Conservation (phyloP, 1,140 invertebrate species). For the Eriosoma lanigerum region DNA sequence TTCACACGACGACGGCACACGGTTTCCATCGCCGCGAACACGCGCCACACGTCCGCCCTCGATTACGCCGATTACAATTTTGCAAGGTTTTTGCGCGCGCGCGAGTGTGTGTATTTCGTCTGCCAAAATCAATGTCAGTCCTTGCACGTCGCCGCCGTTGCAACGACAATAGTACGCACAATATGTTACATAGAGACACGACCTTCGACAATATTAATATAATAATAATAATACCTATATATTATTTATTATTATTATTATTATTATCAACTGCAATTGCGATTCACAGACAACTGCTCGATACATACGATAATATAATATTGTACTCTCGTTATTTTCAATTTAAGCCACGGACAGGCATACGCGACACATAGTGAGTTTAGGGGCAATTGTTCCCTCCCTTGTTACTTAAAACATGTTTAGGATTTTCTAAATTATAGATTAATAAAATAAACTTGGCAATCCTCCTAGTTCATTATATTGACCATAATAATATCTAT, state of each 20-base stretch:
- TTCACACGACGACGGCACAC: too few species aligned
- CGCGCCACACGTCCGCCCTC: not conserved
- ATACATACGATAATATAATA: not conserved
- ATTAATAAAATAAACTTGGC: too few species aligned
- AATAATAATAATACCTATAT: constrained; percentile 15
- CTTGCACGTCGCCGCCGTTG: not conserved
- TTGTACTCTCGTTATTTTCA: constrained; percentile 13
- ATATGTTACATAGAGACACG: not conserved
- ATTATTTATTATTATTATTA: too few species aligned
- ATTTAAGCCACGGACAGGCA: too few species aligned
- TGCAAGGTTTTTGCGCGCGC: constrained; percentile 5
- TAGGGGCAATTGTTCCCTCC: too few species aligned
- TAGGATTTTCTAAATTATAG: too few species aligned
- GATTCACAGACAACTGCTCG: not conserved
- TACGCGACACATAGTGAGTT: too few species aligned
- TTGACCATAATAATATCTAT: too few species aligned
- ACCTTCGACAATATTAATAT: constrained; percentile 37
- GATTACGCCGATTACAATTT: not conserved
- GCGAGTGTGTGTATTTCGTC: not conserved
- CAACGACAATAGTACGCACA: not conserved
- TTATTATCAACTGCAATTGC: not conserved
- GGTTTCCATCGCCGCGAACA: not conserved
- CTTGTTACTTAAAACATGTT: too few species aligned
- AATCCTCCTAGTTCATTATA: too few species aligned
- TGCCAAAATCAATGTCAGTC: constrained; percentile 46